Base-by-base conservation (phyloP, 2,888 invertebrate genomes). In the Crossocerus cetratus region DNA sequence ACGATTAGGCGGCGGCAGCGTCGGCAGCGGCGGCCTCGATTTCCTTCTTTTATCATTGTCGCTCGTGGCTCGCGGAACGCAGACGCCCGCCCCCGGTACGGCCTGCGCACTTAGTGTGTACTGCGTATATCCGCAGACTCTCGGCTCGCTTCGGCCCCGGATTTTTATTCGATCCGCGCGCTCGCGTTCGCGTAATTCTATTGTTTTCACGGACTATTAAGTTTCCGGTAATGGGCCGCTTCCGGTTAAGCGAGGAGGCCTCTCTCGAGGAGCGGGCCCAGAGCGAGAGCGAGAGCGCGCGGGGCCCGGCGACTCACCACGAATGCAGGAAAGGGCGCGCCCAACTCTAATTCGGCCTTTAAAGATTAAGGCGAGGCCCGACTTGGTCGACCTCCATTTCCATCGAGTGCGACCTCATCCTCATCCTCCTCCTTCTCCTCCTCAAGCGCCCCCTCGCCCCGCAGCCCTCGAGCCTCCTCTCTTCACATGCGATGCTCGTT, bases 151-250 rank as follows among this genome's bases (percentile, higher is more conserved):
- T 69, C 60, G 64, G 72, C 71, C 80, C 71, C 72, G 79, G 73
- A 86, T 88, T 87, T 89, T 86, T 87, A 87, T 88, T 87, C 85
- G 87, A 89, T 88, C 85, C 85, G 86, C 85, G 74, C 56, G 71
- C 83, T 83, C 32, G 32, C 32, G 32, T 32, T 32, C 32, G 32
- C 83, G 88, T 89, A 90, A 90, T 90, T 90, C 90, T 88, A 90
- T 90, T 90, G 90, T 90, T 87, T 90, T 90, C 89, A 90, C 89
- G 90, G 90, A 87, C 90, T 90, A 90, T 90, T 90, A 90, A 90
- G 88, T 89, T 87, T 81, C 86, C 84, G 84, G 86, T 89, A 90
- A 90, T 90, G 85, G 84, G 72, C 55, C 62, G 80, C 89, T 90
- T 90, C 90, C 90, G 86, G 83, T 77, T 64, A 61, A 74, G 68